These are phyloP conservation scores for Paramuricea clavata DNA, from an alignment of 92 coral and sea anemone species.

Conservation along the genomic window DNA sequence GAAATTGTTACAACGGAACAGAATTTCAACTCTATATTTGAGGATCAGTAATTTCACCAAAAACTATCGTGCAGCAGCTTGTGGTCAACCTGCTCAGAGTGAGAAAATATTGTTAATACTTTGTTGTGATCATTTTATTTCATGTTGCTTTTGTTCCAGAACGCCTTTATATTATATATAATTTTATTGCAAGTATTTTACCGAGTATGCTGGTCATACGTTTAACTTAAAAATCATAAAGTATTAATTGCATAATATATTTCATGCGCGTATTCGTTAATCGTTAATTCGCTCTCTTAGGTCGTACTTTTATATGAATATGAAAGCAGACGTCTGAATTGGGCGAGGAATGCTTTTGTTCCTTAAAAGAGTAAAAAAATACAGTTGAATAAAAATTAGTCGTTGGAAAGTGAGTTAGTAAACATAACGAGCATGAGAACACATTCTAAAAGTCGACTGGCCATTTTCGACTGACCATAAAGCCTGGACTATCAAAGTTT, in stretches of 20 bases:
- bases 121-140: not conserved
- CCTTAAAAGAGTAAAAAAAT: not conserved
- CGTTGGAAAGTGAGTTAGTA: too few relatives aligned
- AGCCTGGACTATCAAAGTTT: too few relatives aligned
- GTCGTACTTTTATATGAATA: not conserved
- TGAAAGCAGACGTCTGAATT: not conserved
- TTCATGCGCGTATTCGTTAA: constrained; percentile 18
- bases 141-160: not conserved
- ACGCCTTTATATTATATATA: not conserved
- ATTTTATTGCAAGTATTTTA: constrained; percentile 40
- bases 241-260: constrained; percentile 26
- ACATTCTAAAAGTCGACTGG: not conserved
- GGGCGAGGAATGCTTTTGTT: not conserved
- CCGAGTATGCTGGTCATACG: constrained; percentile 44
- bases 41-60: too few relatives aligned
- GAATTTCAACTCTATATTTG: too few relatives aligned
- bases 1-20: too few relatives aligned
- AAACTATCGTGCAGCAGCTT: too few relatives aligned
- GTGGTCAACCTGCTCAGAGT: too few relatives aligned
- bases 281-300: not conserved
- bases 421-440: not conserved
- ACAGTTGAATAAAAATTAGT: not conserved
- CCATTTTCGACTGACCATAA: not conserved
- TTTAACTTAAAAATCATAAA: not conserved
- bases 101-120: not conserved